A percentile compares a stretch with the other conserved stretches of the same genome.
These are phyloP conservation scores for Tetrax tetrax DNA, from an alignment of 2,113 vertebrate species.

Conservation along the genomic window DNA sequence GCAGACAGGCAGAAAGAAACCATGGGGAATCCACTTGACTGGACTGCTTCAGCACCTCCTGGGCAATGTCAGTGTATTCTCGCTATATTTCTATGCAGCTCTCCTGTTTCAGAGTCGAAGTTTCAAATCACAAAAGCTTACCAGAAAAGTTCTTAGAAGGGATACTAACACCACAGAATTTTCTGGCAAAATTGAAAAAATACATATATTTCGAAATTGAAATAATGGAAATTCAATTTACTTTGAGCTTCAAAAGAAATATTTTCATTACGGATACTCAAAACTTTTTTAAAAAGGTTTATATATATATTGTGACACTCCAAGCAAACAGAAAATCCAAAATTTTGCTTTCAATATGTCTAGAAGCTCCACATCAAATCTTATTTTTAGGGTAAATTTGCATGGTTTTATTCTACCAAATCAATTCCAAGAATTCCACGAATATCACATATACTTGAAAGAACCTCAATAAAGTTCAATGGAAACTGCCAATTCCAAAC, in stretches of 20 bases:
- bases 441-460: neutral
- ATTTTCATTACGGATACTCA: neutral
- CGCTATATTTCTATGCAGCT: neutral
- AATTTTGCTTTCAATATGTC: neutral
- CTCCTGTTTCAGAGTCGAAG: neutral
- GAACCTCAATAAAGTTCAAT: neutral
- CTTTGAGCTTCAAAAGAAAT: neutral
- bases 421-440: neutral
- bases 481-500: neutral
- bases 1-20: neutral
- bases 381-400: neutral
- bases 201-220: accelerated
- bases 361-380: neutral
- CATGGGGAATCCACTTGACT: neutral
- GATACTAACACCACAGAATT: neutral
- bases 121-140: neutral
- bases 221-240: neutral
- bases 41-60: neutral
- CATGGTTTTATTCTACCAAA: neutral
- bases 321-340: neutral
- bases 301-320: neutral
- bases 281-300: neutral
- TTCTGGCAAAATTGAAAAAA: neutral
- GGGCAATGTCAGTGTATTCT: neutral
- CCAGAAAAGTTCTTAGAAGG: neutral